These are phyloP conservation scores for Agonum fuliginosum DNA, from an alignment of 2,888 invertebrate species.

Conservation along the genomic window DNA sequence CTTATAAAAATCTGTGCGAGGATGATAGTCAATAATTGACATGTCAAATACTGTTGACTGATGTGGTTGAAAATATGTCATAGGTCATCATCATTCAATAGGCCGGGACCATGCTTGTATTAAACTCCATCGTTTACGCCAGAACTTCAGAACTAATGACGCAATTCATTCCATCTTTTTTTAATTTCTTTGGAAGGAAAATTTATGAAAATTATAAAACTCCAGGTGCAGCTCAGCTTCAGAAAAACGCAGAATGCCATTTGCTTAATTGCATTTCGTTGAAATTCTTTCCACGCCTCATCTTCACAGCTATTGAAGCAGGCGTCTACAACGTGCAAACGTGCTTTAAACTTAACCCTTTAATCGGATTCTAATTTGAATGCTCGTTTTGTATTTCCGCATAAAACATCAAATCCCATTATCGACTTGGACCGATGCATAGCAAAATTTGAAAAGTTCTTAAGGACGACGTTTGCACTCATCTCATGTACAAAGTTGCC, in stretches of 20 bases:
- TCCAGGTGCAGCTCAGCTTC: slow-evolving; percentile 28
- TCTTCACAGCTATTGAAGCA: slow-evolving; percentile 3
- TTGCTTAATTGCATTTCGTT: slow-evolving; percentile 41
- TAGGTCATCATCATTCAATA: no score
- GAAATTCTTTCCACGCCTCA: slow-evolving; percentile 7
- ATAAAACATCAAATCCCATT: slow-evolving; percentile 50
- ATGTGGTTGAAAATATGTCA: no score
- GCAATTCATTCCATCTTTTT: slow-evolving; percentile 10
- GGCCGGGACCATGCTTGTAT: no score
- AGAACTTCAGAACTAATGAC: slow-evolving; percentile 8
- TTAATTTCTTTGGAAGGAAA: background rate
- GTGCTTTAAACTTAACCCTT: slow-evolving; percentile 27
- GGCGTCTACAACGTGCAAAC: background rate
- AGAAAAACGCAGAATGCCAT: slow-evolving; percentile 24
- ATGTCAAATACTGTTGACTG: no score
- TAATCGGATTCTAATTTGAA: slow-evolving; percentile 46
- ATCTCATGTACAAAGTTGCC: slow-evolving; percentile 44
- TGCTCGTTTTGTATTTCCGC: slow-evolving; percentile 43
- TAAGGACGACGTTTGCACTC: slow-evolving; percentile 47
- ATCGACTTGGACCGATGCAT: slow-evolving; percentile 44
- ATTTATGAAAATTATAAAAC: slow-evolving; percentile 12
- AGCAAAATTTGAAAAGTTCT: slow-evolving; percentile 51
- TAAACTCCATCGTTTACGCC: no score
- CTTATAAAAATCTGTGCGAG: no score
- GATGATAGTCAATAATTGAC: no score